Base-by-base conservation (phyloP, 2,113 vertebrate species). In the Pelobates fuscus region DNA sequence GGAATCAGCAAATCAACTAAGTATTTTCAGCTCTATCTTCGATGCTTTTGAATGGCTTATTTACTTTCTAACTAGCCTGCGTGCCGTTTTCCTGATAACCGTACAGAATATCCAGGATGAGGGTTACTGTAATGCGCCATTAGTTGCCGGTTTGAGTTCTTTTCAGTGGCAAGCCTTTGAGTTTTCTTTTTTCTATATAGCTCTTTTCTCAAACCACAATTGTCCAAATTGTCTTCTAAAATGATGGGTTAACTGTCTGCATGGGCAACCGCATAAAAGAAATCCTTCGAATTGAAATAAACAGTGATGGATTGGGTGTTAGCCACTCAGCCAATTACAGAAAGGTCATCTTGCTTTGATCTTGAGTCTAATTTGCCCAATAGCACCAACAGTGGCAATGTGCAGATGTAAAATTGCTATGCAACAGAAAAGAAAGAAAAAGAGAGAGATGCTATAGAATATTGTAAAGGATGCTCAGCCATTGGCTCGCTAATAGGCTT, bases 211-310 rank as follows among this genome's bases (percentile, higher is more conserved):
- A 68, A 77, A 68, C 64, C 73, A 77, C 73, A 77, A 77, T 77
- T 77, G 73, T 77, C 73, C 64, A 77, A 77, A 77, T 29, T 61
- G 49, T 70, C 63, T 77, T 43, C 66, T 25, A 2, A 74, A 70
- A 80, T 78, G 77, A 72, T 78, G 62, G 57, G 70, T 72, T 78
- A 67, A 67, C 70, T 79, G 76, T 54, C 27, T 64, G 75, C 60
- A 26, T 15, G 61, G 68, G 67, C 26, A 80, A 72, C 17, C 27
- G 46, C 65, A 2, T 69, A 79, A 80, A 55, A 68, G 59, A 79
- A 79, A 82, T 2, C 8, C 78, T 52, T 5, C 66, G 67, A 79
- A 63, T 73, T 80, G 65, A 82, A 83, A 85, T 76, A 62, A 79
- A 11, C 76, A 75, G 77, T 41, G 52, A 70, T 44, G 37, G 79